These are phyloP conservation scores for Pongo pygmaeus DNA, from an alignment of 2,113 vertebrate genomes.

Conservation along the genomic window DNA sequence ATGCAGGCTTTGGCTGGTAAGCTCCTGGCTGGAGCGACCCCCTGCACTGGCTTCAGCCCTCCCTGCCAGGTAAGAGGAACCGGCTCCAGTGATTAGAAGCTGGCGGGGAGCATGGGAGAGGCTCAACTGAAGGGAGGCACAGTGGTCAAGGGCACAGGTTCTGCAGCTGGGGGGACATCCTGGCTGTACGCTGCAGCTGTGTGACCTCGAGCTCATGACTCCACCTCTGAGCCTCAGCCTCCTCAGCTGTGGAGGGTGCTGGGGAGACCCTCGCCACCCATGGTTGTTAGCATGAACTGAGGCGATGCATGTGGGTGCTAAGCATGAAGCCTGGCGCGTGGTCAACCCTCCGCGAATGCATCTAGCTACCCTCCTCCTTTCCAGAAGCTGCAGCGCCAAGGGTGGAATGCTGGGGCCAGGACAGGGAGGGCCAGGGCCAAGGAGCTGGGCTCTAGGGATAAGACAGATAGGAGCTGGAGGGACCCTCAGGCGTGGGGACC, in stretches of 20 bases:
- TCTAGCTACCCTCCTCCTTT: background rate
- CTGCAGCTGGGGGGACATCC: background rate
- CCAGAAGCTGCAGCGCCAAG: background rate
- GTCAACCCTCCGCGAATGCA: background rate
- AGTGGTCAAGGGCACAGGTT: background rate
- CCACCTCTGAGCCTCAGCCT: background rate
- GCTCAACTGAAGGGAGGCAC: background rate
- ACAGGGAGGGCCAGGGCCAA: background rate
- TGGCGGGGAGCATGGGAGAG: too few relatives aligned
- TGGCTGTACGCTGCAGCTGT: background rate
- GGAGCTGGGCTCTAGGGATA: background rate
- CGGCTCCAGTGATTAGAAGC: background rate
- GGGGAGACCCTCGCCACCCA: background rate
- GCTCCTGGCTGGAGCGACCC: too few relatives aligned
- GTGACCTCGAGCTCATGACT: background rate
- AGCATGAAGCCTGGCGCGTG: background rate
- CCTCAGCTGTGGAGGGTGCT: background rate
- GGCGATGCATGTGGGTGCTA: rapidly evolving
- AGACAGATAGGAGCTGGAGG: background rate
- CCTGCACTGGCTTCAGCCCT: background rate
- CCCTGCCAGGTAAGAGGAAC: too few relatives aligned
- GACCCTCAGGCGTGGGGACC: rapidly evolving
- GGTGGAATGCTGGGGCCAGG: background rate
- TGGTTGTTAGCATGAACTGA: background rate
- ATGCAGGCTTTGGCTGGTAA: background rate